phyloP scores from a whole-genome alignment of 1,140 invertebrate species.

The Aethina tumida region DNA sequence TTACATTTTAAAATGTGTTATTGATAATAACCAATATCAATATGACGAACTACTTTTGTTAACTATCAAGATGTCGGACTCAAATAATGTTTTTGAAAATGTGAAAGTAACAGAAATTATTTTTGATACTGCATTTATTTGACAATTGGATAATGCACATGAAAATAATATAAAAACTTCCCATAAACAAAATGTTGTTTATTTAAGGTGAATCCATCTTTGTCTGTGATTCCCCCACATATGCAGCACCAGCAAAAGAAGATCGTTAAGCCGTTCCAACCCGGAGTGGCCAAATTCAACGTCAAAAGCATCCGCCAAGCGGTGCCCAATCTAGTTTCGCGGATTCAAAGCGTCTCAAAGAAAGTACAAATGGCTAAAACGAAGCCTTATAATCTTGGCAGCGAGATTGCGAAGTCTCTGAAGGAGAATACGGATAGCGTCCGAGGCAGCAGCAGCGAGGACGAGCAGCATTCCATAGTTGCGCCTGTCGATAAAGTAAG shows the following conservation, averaged over 20 bases:
- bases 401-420: constrained; percentile 18
- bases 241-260: too few species aligned
- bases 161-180: too few species aligned
- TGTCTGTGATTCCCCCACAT: constrained; percentile 56
- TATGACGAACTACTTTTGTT: too few species aligned
- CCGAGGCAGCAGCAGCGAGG: constrained; percentile 15
- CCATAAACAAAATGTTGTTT: too few species aligned
- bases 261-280: constrained; percentile 31
- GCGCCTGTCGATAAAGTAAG: too few species aligned
- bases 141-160: too few species aligned
- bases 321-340: constrained; percentile 30
- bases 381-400: constrained; percentile 36
- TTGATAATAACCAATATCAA: too few species aligned
- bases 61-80: too few species aligned
- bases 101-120: too few species aligned
- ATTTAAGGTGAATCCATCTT: constrained; percentile 52
- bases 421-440: background rate
- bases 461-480: constrained; percentile 10
- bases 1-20: too few species aligned
- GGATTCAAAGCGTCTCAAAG: constrained; percentile 26
- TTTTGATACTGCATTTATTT: too few species aligned
- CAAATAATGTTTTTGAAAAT: too few species aligned
- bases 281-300: constrained; percentile 28
- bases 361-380: constrained; percentile 26
- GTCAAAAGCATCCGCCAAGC: constrained; percentile 34